Evolutionary conservation across 2,797 vertebrate species (phyloP), one percentile per base, ranked within the genome.

Genomic region (Enteromius radiatus): DNA sequence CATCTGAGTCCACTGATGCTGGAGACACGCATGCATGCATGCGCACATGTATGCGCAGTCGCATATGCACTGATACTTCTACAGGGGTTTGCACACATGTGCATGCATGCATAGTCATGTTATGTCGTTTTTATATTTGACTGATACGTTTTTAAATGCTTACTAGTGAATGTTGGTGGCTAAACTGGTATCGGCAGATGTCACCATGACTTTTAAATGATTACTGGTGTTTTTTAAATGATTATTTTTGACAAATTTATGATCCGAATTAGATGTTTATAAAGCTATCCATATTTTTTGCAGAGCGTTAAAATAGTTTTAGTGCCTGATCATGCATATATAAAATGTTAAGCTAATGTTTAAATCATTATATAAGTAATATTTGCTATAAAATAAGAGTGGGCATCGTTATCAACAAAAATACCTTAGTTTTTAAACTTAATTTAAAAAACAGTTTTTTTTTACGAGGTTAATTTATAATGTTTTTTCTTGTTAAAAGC

Each of bases 41-140:
- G 77, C 80, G 52, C 26, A 28, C 56, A 28, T 61, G 56, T 61
- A 61, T 61, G 59, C 59, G 59, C 59, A 63, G 59, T 28, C 26
- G 5, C 59, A 63, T 63, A 54, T 56, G 56, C 26, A 47, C 45
- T 14, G 41, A 68, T n/a, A 5, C 47, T 36, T 21, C 15, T 17
- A 56, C 12, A 75, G 21, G 21, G 33, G 33, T 43, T 59, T 49
- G 2, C 52, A 26, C 33, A 31, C 38, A 43, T 4, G 36, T 71
- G 23, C 43, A 38, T 75, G 71, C 21, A 38, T 36, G 49, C 45
- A 21, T 14, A 9, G 19, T 54, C 3, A 52, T 76, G n/a, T 75
- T 4, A 36, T 54, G 21, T 38, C 36, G 12, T 38, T 75, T 63
- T 54, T n/a, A 54, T 52, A n/a, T 33, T 19, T 15, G 8, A 23